These are phyloP conservation scores for Strigamia transsilvanica DNA, from an alignment of 2,888 invertebrate species.

Conservation along the genomic window DNA sequence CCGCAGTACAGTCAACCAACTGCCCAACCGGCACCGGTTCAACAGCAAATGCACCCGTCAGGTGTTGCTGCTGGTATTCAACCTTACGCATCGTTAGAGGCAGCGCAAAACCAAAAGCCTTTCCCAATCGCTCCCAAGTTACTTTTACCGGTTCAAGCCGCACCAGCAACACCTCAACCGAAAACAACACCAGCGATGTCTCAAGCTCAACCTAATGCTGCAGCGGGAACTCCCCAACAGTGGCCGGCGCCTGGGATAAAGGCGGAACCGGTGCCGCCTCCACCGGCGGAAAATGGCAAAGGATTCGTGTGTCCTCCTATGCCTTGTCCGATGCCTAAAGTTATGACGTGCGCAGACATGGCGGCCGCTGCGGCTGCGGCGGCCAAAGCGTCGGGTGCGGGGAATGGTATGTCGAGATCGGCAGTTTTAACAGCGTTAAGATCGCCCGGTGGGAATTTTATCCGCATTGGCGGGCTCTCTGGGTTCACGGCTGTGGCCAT, in stretches of 20 bases:
- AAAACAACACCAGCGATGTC: neutral
- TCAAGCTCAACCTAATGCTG: too few species aligned
- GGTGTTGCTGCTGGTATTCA: neutral
- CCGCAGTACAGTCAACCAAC: neutral
- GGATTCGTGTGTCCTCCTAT: neutral
- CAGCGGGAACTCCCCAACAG: too few species aligned
- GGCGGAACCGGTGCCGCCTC: neutral
- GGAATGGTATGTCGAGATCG: neutral
- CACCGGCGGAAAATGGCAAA: neutral
- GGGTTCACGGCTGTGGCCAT: constrained; percentile 88
- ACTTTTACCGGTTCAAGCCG: neutral
- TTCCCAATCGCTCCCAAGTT: neutral
- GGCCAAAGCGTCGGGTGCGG: neutral
- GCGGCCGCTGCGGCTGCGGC: constrained; percentile 1
- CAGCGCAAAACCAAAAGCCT: neutral
- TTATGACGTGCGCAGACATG: neutral
- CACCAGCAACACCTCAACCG: neutral
- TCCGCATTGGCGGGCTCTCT: constrained; percentile 80
- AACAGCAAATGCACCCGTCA: neutral
- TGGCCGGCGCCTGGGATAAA: too few species aligned
- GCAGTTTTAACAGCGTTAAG: neutral
- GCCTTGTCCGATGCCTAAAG: neutral
- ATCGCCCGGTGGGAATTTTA: constrained; percentile 50
- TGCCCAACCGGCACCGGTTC: neutral
- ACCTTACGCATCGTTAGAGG: neutral